Evolutionary conservation across 2,888 invertebrate species (phyloP).

Genomic region (Marasmarcha lunaedactyla): DNA sequence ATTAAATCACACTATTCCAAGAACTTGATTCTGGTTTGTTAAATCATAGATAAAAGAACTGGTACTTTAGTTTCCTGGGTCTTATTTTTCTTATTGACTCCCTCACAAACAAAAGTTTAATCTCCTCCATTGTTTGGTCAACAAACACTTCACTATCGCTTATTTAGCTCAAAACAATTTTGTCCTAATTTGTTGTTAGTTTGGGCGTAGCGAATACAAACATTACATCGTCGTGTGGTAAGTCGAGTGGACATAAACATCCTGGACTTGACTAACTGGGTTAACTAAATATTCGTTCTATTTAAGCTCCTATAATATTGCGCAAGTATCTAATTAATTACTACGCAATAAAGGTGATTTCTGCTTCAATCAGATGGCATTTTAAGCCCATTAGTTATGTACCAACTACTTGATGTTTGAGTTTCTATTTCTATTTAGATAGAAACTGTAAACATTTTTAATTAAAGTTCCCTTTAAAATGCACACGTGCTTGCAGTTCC

Average conservation of each 20-base stretch:
- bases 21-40: no score
- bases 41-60: no score
- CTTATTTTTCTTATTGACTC: neutral
- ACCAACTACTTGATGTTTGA: no score
- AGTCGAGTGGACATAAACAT: conserved; percentile 42
- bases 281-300: conserved; percentile 35
- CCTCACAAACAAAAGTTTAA: neutral
- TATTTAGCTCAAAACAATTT: conserved; percentile 23
- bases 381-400: neutral
- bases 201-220: conserved; percentile 43
- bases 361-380: no score
- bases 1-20: no score
- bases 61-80: no score
- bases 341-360: no score
- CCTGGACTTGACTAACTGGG: conserved; percentile 40
- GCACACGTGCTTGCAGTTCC: no score
- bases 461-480: no score
- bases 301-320: neutral
- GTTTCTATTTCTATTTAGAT: no score
- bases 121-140: neutral
- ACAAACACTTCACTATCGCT: conserved; percentile 20
- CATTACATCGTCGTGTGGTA: conserved; percentile 27
- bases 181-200: conserved; percentile 31
- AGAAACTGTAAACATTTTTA: no score
- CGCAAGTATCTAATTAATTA: neutral